Percentiles rank a stretch among this genome's conserved stretches.
These are phyloP conservation scores for Malurus leucopterus DNA, from an alignment of 2,797 vertebrate genomes.

Conservation along the genomic window DNA sequence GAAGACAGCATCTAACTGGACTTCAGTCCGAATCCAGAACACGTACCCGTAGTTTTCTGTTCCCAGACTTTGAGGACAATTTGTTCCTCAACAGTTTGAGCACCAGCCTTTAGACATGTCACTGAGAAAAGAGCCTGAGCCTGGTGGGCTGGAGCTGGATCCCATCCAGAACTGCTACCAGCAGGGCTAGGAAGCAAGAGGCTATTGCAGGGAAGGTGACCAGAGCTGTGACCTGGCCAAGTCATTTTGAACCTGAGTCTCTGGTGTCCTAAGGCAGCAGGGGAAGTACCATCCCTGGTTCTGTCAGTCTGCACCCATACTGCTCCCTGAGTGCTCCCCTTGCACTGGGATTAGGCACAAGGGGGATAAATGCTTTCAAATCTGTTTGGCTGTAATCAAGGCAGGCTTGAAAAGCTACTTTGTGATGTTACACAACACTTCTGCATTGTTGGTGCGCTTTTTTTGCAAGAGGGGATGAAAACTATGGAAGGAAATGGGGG, in stretches of 20 bases:
- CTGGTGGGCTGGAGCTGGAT: not conserved
- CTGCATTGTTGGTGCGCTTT: not conserved
- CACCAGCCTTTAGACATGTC: not conserved
- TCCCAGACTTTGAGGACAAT: not conserved
- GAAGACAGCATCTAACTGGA: not conserved
- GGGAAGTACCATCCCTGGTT: accelerated
- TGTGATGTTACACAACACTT: not conserved
- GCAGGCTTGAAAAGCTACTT: not conserved
- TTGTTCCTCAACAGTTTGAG: not conserved
- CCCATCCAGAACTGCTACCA: not conserved
- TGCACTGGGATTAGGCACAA: not conserved
- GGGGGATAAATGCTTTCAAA: not conserved
- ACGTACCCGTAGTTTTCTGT: not conserved
- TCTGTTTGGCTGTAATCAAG: not conserved
- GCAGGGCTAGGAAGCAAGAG: not conserved
- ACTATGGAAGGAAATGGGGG: not conserved
- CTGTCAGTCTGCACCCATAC: not conserved
- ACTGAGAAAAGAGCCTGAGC: not conserved
- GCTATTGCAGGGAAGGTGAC: not conserved
- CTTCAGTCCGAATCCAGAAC: not conserved
- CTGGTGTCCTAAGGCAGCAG: accelerated
- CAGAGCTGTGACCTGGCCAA: not conserved
- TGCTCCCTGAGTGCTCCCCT: not conserved
- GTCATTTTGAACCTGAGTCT: not conserved
- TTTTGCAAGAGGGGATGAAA: not conserved